Base-by-base conservation (phyloP, 2,113 vertebrate genomes). In the Rhynchomys soricoides region DNA sequence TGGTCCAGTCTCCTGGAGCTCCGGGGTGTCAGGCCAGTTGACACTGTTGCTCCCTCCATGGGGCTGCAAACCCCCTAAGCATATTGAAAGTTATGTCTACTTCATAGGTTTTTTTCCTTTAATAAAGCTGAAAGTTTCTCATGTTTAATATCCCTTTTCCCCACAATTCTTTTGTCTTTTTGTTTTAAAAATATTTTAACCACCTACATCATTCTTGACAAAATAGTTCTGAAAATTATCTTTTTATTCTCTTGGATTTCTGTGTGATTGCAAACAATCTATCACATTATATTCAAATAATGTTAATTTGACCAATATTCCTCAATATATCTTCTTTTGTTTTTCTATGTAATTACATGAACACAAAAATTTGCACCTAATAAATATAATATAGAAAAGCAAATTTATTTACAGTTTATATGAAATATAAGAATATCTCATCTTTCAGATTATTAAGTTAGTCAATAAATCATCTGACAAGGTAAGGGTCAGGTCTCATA, bases 281-380 rank as follows among this genome's bases (percentile, higher is more conserved):
- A 64, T 68, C 66, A 82, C 66, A 68, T 74, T 94, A 81, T 68
- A 68, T 70, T 94, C 55, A 94, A 95, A 90, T 73, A 92, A 95
- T 92, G 59, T 89, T 92, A 71, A 93, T 82, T 21, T 95, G 48
- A 13, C 31, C 22, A 48, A 13, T 77, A 79, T 88, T 64, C 55
- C 43, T 52, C 62, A 86, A 82, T 75, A 70, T 24, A 73, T 82
- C 48, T 75, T 83, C 79, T 78, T 95, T 97, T 95, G 52, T 68
- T 92, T 95, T 89, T 94, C 78, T 91, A 52, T 88, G 55, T 93
- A 95, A 93, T 57, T 94, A 68, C 62, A 96, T 34, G 85, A 93
- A 48, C 74, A 88, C 11, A 74, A 94, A 52, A 73, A 21, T 86
- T 89, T 55, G 81, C 91, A 83, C 55, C 92, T 91, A 95, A 83